Conservation (phyloP, 2,888 invertebrate genomes). For the Sisyra nigra region DNA sequence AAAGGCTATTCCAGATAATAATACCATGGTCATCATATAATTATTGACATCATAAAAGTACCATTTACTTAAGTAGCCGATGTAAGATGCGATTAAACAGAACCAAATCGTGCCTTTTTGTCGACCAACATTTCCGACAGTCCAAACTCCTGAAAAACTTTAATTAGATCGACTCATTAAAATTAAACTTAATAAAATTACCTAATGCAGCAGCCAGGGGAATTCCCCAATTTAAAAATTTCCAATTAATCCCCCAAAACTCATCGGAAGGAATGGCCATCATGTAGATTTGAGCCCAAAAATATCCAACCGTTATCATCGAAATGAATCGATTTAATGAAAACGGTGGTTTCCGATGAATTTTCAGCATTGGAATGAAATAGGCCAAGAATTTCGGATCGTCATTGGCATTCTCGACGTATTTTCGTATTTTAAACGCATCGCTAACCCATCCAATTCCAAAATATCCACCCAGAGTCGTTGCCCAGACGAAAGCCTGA, state of each 20-base stretch:
- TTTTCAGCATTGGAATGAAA: constrained; percentile 30
- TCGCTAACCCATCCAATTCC: constrained; percentile 81
- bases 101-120: constrained; percentile 58
- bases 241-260: constrained; percentile 51
- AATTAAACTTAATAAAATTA: constrained; percentile 29
- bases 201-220: constrained; percentile 59
- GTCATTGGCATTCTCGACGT: constrained; percentile 68
- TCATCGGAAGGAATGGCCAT: constrained; percentile 64
- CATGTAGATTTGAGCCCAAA: constrained; percentile 61
- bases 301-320: constrained; percentile 59
- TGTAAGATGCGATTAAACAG: constrained; percentile 50
- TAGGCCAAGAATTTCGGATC: constrained; percentile 49
- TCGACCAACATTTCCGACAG: constrained; percentile 79
- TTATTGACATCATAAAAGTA: constrained; percentile 58
- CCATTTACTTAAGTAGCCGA: constrained; percentile 49
- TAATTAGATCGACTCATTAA: neutral
- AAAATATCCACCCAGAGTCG: constrained; percentile 69
- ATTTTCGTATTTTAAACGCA: constrained; percentile 65
- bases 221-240: constrained; percentile 51
- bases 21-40: constrained; percentile 49
- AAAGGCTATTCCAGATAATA: constrained; percentile 50
- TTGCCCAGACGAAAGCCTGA: constrained; percentile 84
- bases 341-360: constrained; percentile 52
- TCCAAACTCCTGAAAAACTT: constrained; percentile 61
- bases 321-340: constrained; percentile 63